These are phyloP conservation scores for Steatocranus sp. DNA, from an alignment of 2,797 vertebrate species.

Conservation along the genomic window DNA sequence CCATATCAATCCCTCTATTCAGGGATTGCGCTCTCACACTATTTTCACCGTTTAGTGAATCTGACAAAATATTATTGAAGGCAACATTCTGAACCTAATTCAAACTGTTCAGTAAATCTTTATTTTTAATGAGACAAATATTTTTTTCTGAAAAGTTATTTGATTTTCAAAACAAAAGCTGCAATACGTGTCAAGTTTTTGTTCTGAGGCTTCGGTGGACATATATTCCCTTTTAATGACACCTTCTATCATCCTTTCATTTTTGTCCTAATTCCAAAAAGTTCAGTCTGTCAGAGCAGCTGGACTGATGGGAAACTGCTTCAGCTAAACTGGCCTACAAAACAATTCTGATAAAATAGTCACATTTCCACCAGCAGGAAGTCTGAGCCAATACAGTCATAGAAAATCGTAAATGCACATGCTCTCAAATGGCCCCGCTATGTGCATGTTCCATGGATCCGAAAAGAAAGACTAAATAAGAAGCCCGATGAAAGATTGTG, in stretches of 20 bases:
- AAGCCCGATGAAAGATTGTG: background rate
- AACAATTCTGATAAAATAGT: background rate
- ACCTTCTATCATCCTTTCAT: rapidly evolving
- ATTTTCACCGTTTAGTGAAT: background rate
- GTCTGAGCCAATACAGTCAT: background rate
- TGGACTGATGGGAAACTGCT: background rate
- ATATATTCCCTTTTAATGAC: background rate
- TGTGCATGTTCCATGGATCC: background rate
- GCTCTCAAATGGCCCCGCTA: background rate
- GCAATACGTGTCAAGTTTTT: background rate
- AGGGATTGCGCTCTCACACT: background rate
- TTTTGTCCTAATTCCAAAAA: background rate
- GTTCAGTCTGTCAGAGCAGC: rapidly evolving
- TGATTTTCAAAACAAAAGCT: background rate
- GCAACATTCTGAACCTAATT: background rate
- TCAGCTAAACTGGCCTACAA: rapidly evolving
- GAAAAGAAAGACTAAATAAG: background rate
- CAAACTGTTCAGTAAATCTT: background rate
- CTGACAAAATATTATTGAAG: background rate
- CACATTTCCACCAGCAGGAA: background rate
- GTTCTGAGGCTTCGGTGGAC: background rate
- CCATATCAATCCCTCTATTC: background rate
- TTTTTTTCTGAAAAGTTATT: background rate
- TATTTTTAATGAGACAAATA: background rate
- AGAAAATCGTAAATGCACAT: background rate